Conservation (phyloP, 2,113 vertebrate species). For the Grallaria varia region DNA sequence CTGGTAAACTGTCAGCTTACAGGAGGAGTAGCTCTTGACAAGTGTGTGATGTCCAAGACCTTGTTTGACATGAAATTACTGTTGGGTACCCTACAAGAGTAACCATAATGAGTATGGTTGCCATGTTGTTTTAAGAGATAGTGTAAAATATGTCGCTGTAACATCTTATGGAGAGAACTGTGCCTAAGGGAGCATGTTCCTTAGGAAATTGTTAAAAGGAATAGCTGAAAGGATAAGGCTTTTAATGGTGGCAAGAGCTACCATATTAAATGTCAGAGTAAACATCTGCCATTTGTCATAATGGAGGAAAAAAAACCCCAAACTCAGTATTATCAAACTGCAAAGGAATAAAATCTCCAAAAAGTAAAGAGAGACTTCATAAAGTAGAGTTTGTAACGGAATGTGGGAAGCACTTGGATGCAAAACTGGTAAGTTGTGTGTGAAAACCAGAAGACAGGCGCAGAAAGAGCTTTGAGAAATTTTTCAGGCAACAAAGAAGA, state of each 20-base stretch:
- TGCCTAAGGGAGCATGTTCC: background rate
- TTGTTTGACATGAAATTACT: background rate
- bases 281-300: background rate
- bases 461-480: background rate
- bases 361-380: background rate
- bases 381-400: background rate
- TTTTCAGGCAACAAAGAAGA: background rate
- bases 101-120: background rate
- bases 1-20: background rate
- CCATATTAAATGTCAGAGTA: background rate
- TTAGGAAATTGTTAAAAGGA: background rate
- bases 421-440: background rate
- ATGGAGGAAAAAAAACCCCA: background rate
- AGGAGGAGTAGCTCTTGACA: background rate
- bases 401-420: background rate
- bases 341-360: background rate
- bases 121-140: background rate
- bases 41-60: background rate
- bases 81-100: background rate
- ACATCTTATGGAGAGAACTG: background rate
- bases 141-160: background rate
- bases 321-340: background rate
- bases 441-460: background rate
- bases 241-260: background rate
- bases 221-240: background rate